Base-by-base conservation (phyloP, 2,113 vertebrate species). In the Brachyhypopomus occidentalis region DNA sequence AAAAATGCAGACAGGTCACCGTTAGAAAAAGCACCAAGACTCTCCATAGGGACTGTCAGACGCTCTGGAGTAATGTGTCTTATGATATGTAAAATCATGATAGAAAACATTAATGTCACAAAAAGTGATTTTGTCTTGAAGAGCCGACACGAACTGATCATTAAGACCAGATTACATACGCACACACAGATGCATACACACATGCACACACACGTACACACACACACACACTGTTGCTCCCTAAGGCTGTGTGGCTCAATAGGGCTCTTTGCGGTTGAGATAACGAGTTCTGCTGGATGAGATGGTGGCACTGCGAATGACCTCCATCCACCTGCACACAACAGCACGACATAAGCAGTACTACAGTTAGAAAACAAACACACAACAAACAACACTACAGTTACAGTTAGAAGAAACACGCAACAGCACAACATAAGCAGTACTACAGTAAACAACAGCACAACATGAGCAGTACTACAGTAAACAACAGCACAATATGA, bases 221-320 rank as follows among this genome's bases (percentile, higher is more conserved):
- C 70, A 36, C 62, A 23, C 36, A 75, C 74, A 76, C 83, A 12
- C 34, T 14, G 5, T 59, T 27, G 55, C 72, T 70, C 66, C 75
- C 76, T 59, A 60, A 64, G 59, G 58, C 66, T 67, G 75, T 73
- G 27, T 67, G 77, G 45, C 0, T 98, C 94, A 98, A 59, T 96
- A 97, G 88, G 94, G 88, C 84, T 98, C 96, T 87, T 95, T 98
- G 74, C 94, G 95, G 89, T 95, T 97, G 72, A 92, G 90, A 73
- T 92, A 81, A 38, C 90, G 94, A 48, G 93, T 84, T 19, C 92
- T 94, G 16, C 95, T 92, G 89, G 94, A 92, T 0, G 96, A 95
- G 86, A 93, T 93, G 78, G 98, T 99, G 83, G 97, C 97, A 83
- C 98, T 99, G 88, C 96, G 94, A 90, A 99, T 98, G 75, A 99